A percentile compares a stretch with the other conserved stretches of the same genome.
Evolutionary conservation across 2,888 invertebrate genomes (phyloP).

Genomic region (Aphidoletes aphidimyza): DNA sequence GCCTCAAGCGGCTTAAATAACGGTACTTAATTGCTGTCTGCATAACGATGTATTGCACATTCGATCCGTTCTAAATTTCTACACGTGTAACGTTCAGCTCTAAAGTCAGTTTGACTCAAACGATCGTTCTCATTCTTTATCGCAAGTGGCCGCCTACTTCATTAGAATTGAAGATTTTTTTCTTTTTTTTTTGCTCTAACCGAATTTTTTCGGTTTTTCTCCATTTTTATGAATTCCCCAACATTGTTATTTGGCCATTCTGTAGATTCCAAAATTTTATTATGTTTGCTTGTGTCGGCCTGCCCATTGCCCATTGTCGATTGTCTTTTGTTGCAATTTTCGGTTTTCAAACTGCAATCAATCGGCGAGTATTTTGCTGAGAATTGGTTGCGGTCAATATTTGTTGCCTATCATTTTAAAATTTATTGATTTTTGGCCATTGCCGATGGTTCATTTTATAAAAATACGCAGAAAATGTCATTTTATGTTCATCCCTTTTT

Average conservation of each 20-base stretch:
- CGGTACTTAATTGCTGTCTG: conserved; percentile 38
- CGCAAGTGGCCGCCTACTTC: background rate
- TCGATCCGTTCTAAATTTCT: background rate
- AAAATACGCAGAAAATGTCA: background rate
- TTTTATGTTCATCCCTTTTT: conserved; percentile 20
- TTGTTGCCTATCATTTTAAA: conserved; percentile 2
- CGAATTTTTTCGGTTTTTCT: background rate
- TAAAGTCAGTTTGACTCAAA: background rate
- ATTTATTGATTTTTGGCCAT: conserved; percentile 40
- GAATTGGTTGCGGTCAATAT: background rate
- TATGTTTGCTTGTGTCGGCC: background rate
- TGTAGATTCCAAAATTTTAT: background rate
- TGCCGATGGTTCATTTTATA: background rate
- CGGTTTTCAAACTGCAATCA: background rate
- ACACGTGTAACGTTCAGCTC: background rate
- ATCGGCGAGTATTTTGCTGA: background rate
- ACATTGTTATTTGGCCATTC: background rate
- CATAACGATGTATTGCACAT: background rate
- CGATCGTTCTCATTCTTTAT: background rate
- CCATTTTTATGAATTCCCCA: background rate
- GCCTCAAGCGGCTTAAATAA: background rate
- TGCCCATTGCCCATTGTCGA: background rate
- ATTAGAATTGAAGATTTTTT: background rate
- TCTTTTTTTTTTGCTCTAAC: background rate
- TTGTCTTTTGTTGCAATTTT: conserved; percentile 22